Base-by-base conservation (phyloP, 1,140 invertebrate genomes). In the Drosophila sucinea region DNA sequence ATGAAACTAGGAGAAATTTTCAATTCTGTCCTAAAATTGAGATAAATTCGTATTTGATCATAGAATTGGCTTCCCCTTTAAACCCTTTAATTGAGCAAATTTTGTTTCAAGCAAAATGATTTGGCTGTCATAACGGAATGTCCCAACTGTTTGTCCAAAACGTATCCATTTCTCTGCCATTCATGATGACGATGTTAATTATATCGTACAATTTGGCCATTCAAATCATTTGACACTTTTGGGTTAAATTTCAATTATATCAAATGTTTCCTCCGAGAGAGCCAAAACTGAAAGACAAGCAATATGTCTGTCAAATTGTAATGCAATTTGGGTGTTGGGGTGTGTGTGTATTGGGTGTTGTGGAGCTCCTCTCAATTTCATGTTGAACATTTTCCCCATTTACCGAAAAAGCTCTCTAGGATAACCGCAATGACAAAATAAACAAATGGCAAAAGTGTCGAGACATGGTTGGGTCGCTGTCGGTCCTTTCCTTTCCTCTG, bases 371-470 rank as follows among this genome's bases (percentile, higher is more conserved):
- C 35, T 38, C 35, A 38, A 38, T 38, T 38, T 38, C 8, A 38
- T 38, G 35, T 38, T 38, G 8, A 38, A 38, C 35, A 38, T 38
- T 38, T 38, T 38, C 10, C 44, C 23, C 41, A 44, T 44, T 44
- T 44, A 44, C 41, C 41, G 1, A 44, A 44, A 44, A 44, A 44
- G 4, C 41, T n/a, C 44, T 51, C 23, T 27, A 51, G 44, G 7
- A 51, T 51, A 51, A 51, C 44, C 81, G 79, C 85, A 90, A 77
- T 71, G 73, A 62, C 73, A 80, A 70, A 80, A 77, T 63, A 77
- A 82, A 77, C 79, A 90, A 60, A 68, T 67, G 72, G 61, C 57
- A 61, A 55, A 68, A 56, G 58, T 44, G 54, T 58, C 35, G 57
- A 60, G 6, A 25, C 56, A 56, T 56, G 41, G 65, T 58, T 61